These are phyloP conservation scores for Cephus sareptanus DNA, from an alignment of 2,888 invertebrate genomes.

Conservation along the genomic window DNA sequence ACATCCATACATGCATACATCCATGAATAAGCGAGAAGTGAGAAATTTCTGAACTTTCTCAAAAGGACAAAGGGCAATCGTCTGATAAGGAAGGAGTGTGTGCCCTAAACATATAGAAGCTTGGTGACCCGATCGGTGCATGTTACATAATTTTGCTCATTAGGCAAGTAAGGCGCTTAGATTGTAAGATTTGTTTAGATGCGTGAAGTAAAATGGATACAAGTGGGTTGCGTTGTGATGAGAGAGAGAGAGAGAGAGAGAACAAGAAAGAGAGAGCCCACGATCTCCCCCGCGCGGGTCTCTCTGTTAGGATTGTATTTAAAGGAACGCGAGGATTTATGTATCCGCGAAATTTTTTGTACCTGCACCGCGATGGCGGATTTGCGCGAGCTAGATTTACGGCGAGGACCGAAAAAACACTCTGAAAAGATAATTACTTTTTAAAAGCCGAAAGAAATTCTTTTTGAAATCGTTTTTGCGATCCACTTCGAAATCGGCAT, in stretches of 20 bases:
- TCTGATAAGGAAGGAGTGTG: background rate
- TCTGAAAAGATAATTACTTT: background rate
- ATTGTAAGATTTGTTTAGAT: constrained; percentile 17
- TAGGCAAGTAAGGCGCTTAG: constrained; percentile 39
- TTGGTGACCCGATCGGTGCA: background rate
- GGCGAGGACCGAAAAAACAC: background rate
- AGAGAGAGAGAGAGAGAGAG: background rate
- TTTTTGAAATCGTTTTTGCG: background rate
- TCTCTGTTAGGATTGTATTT: background rate
- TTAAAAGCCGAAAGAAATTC: background rate
- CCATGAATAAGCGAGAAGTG: background rate
- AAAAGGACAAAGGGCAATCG: background rate
- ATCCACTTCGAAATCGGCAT: background rate
- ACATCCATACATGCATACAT: background rate
- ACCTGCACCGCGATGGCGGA: background rate
- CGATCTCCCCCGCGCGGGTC: background rate
- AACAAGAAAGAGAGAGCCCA: background rate
- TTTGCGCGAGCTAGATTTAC: background rate
- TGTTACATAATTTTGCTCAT: constrained; percentile 47
- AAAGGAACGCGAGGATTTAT: background rate
- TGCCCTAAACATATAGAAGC: background rate
- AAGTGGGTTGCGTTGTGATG: constrained; percentile 22
- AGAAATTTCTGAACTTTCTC: background rate
- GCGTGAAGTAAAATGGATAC: constrained; percentile 23
- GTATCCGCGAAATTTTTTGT: background rate